These are phyloP conservation scores for Choristoneura rosaceana DNA, from an alignment of 2,888 invertebrate genomes.

Conservation along the genomic window DNA sequence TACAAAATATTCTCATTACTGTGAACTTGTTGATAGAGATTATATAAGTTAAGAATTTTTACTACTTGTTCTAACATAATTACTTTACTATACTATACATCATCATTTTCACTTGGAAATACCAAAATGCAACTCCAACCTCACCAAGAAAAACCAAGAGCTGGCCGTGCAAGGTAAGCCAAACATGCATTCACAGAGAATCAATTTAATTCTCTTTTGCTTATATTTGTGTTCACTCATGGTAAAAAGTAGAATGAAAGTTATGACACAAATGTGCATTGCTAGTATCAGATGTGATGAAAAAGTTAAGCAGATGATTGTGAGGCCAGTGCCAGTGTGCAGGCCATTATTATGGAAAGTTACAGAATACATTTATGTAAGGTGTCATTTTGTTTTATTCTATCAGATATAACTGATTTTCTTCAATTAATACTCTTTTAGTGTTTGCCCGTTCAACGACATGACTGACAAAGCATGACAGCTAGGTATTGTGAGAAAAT, in stretches of 20 bases:
- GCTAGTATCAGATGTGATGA: slow-evolving; percentile 31
- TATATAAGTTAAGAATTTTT: slow-evolving; percentile 54
- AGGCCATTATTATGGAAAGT: neutral
- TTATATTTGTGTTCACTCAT: neutral
- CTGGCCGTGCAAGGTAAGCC: slow-evolving; percentile 16
- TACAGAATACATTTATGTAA: neutral
- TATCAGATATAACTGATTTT: neutral
- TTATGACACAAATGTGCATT: slow-evolving; percentile 16
- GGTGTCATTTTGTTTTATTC: neutral
- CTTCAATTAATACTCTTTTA: neutral
- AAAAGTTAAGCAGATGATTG: slow-evolving; percentile 21
- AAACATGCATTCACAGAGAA: slow-evolving; percentile 2
- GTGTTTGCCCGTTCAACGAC: neutral
- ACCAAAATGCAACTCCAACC: slow-evolving; percentile 44
- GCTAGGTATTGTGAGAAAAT: neutral
- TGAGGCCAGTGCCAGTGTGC: neutral
- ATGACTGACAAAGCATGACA: slow-evolving; percentile 1
- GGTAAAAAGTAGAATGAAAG: neutral
- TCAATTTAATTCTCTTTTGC: slow-evolving; percentile 8
- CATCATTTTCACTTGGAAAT: slow-evolving; percentile 56
- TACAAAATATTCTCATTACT: slow-evolving; percentile 49
- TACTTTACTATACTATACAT: slow-evolving; percentile 50
- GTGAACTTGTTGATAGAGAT: slow-evolving; percentile 57
- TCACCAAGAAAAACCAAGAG: slow-evolving; percentile 22
- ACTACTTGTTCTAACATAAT: slow-evolving; percentile 65